Evolutionary conservation across 92 coral and sea anemone species (phyloP).

Genomic region (Actinostola sp.): DNA sequence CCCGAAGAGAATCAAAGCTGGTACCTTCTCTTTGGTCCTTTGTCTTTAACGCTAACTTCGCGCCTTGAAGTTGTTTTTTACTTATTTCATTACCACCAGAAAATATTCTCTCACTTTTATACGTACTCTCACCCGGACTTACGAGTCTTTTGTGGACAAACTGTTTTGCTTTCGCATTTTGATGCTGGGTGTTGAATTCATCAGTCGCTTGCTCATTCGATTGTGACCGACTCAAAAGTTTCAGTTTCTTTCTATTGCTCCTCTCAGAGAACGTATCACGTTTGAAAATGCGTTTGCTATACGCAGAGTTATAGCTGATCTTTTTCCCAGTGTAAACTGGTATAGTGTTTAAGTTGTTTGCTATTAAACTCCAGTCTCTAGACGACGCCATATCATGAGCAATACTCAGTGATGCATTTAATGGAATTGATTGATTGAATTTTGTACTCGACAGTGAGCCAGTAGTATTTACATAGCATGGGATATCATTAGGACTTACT

Average conservation of each 20-base stretch:
- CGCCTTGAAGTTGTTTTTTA: not conserved
- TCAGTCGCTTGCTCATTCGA: conserved; percentile 17
- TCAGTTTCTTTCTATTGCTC: not conserved
- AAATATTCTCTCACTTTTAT: too few species aligned
- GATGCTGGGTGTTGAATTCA: not conserved
- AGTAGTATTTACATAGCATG: conserved; percentile 44
- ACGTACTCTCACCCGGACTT: too few species aligned
- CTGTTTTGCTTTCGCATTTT: too few species aligned
- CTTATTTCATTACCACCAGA: not conserved
- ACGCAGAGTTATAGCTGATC: not conserved
- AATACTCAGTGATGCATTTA: conserved; percentile 12
- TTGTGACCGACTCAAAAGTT: not conserved
- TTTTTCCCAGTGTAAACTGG: not conserved
- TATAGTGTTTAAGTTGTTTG: too few species aligned
- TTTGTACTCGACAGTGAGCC: not conserved
- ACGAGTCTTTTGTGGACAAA: not conserved
- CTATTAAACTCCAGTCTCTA: conserved; percentile 1
- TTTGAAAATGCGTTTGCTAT: not conserved
- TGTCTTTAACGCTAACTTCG: too few species aligned
- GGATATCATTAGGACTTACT: conserved; percentile 52
- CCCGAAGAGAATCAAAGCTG: too few species aligned
- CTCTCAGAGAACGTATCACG: not conserved
- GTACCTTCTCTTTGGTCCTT: too few species aligned
- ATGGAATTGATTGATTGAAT: not conserved
- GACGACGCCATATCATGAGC: not conserved